Percentiles rank a stretch among this genome's conserved stretches.
Conservation (phyloP, 2,797 vertebrate genomes). For the Lepilemur ruficaudatus region DNA sequence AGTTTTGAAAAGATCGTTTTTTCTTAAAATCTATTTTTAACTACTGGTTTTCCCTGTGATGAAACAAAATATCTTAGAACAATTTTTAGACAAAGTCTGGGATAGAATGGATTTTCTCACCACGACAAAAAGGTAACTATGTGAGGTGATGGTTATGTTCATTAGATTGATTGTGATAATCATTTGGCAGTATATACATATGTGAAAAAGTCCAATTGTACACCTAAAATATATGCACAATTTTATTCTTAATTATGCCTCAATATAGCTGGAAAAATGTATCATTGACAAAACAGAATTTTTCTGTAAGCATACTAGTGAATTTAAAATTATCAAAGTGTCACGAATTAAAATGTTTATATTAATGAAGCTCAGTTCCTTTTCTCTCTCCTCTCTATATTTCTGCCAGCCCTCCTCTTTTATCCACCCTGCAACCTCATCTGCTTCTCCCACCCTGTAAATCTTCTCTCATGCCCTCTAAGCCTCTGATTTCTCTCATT, state of each 20-base stretch:
- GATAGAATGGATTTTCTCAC: neutral
- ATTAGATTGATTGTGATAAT: neutral
- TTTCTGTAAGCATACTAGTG: neutral
- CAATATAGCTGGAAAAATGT: neutral
- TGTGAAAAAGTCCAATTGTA: neutral
- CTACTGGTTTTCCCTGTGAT: neutral
- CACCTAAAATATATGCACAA: neutral
- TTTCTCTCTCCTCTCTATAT: neutral
- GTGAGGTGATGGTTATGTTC: neutral
- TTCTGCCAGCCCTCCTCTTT: neutral
- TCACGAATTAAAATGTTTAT: neutral
- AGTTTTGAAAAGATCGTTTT: neutral
- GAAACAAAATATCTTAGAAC: neutral
- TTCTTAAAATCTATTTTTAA: neutral
- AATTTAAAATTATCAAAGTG: neutral
- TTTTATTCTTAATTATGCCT: neutral
- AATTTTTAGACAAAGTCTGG: neutral
- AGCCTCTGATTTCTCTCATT: neutral
- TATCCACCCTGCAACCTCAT: fast-evolving
- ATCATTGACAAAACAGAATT: neutral
- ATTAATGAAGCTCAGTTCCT: fast-evolving
- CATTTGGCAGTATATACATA: neutral
- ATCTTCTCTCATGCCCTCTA: too few species aligned
- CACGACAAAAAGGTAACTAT: neutral
- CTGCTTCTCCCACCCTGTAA: neutral